Base-by-base conservation (phyloP, 2,888 invertebrate genomes). In the Nephrotoma flavescens region DNA sequence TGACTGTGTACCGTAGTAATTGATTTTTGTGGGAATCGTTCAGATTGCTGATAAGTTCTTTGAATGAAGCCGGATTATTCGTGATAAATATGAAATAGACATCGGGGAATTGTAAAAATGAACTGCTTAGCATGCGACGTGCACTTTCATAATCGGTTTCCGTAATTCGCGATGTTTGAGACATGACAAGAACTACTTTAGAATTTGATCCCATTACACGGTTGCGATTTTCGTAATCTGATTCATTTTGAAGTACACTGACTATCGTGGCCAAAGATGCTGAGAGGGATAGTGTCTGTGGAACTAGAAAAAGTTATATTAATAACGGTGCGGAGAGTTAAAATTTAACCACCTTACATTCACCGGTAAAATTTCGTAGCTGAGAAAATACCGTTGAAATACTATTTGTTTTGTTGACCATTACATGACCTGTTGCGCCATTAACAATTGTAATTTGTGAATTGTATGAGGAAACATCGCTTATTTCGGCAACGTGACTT, bases 361-460 rank as follows among this genome's bases (percentile, higher is more conserved):
- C 89, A 86, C 91, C 91, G 5, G 92, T 91, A 87, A 89, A 92
- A 88, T 93, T 92, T 57, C 89, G 89, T 0, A 94, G 89, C 87
- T 90, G 89, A 42, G 88, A 88, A 88, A 91, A 92, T 71, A 92
- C 89, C 83, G 90, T 90, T 7, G 94, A 92, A 12, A 94, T 90
- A 89, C 94, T 94, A 86, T 92, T 90, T 0, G 94, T 93, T 2
- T 93, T 92, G 86, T 94, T 93, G 12, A 93, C 92, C 83, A 95
- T 91, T 93, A 94, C 94, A 41, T 91, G 89, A 19, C 94, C 95
- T 0, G 93, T 93, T 89, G 93, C 93, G 0, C 95, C 95, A 88
- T 95, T 94, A 42, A 95, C 91, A 42, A 95, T 90, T 0, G 93
- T 94, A 87, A 95, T 90, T 85, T 93, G 92, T 87, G 94, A 94